Base-by-base conservation (phyloP, 2,888 invertebrate genomes). In the Teleiodes luculella region DNA sequence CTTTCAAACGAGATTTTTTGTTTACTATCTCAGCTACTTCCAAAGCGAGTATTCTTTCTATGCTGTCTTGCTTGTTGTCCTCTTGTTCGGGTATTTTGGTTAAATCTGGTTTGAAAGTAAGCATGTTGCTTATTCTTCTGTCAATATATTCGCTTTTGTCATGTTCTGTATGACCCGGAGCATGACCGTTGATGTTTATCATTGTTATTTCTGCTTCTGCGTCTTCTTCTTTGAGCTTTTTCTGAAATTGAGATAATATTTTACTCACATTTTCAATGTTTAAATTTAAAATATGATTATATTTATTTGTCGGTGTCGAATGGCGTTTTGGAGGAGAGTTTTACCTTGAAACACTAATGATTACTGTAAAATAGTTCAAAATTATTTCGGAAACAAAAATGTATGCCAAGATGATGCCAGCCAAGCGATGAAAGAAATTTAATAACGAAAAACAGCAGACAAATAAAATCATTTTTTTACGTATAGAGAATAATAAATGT, bases 111-210 rank as follows among this genome's bases (percentile, higher is more conserved):
- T 80, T 84, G 47, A 83, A 84, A 10, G 81, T 76, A 0, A 84
- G 65, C 83, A 87, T 86, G 56, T 84, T 83, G 57, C 74, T 85
- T 31, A 86, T 81, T 69, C 79, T 74, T 71, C 79, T 77, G 37
- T 86, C 83, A 35, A 70, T 56, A n/a, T 67, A 67, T 55, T 80
- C 77, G 3, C 81, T 78, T 60, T 67, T 76, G 1, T 66, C 65
- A 48, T 4, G 54, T 49, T 71, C 65, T 52, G 66, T 57, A 3
- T 68, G 53, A 30, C 63, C 68, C n/a, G 70, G 54, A 6, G 77
- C 56, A 48, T 79, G 74, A 1, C 84, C 84, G 50, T 85, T 84
- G 13, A 72, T 64, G 24, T 74, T 78, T 8, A 82, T 55, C 57
- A 80, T 73, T 16, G 70, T 67, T 16, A 76, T 57, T 60, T 78